These are phyloP conservation scores for Sterrhoptilus dennistouni DNA, from an alignment of 2,113 vertebrate genomes.

Conservation along the genomic window DNA sequence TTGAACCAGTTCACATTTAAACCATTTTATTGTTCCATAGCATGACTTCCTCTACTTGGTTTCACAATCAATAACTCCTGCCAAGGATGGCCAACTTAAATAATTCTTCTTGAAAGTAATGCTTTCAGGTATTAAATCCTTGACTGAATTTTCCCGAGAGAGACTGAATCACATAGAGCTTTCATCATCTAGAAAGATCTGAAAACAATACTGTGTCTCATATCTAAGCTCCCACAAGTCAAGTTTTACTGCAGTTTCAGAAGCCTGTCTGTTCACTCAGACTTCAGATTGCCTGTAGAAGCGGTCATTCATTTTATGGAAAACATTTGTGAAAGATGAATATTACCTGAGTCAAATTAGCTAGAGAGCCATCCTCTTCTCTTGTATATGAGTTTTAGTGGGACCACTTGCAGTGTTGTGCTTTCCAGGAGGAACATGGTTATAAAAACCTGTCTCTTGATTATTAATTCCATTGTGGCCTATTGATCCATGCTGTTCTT, in stretches of 20 bases:
- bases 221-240: neutral
- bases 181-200: neutral
- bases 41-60: neutral
- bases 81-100: neutral
- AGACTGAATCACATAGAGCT: neutral
- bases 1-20: neutral
- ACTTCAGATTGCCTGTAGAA: neutral
- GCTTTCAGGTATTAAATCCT: conserved; percentile 10
- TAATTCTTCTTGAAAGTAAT: neutral
- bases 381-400: neutral
- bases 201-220: neutral
- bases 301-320: neutral
- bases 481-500: neutral
- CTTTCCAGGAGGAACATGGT: neutral
- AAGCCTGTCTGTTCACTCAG: neutral
- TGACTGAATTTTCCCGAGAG: neutral
- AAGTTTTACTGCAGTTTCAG: neutral
- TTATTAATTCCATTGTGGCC: neutral
- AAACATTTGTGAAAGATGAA: neutral
- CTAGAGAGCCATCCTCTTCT: neutral
- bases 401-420: neutral
- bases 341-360: neutral
- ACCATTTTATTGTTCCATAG: neutral
- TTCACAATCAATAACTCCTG: conserved; percentile 1
- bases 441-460: neutral